Evolutionary conservation across 53 echinoderm and acorn worm species (phyloP).

Genomic region (Echinometra lucunter): DNA sequence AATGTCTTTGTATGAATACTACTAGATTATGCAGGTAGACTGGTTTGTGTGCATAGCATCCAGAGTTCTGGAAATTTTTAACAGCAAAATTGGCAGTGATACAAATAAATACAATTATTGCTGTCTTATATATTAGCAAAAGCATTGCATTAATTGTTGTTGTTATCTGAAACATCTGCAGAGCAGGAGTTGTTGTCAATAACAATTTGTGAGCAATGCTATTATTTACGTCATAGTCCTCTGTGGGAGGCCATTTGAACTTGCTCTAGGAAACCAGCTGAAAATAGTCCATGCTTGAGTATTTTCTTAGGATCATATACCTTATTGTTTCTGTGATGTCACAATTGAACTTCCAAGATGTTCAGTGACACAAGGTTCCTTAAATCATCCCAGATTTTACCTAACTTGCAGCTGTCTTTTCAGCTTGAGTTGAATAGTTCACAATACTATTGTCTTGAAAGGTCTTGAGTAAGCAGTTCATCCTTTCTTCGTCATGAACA

Average conservation of each 20-base stretch:
- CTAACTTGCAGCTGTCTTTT: constrained; percentile 6
- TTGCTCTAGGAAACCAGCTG: not conserved
- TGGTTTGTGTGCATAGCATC: too few relatives aligned
- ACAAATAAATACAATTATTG: too few relatives aligned
- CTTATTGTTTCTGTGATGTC: not conserved
- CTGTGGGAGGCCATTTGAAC: not conserved
- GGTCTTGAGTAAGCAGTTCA: not conserved
- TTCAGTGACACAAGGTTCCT: not conserved
- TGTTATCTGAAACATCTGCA: not conserved
- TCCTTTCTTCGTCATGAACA: not conserved
- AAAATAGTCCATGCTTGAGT: not conserved
- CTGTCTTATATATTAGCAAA: too few relatives aligned
- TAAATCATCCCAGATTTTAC: not conserved
- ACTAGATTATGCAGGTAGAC: too few relatives aligned
- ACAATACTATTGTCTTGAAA: not conserved
- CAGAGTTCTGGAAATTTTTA: not conserved
- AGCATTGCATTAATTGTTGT: not conserved
- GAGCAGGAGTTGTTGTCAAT: not conserved
- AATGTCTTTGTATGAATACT: too few relatives aligned
- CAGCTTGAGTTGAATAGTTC: not conserved
- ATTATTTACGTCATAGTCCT: not conserved
- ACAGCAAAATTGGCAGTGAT: not conserved
- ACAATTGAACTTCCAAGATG: not conserved
- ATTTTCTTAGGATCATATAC: not conserved
- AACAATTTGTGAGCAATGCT: not conserved